These are phyloP conservation scores for Protosalanx chinensis DNA, from an alignment of 2,797 vertebrate species.

Conservation along the genomic window DNA sequence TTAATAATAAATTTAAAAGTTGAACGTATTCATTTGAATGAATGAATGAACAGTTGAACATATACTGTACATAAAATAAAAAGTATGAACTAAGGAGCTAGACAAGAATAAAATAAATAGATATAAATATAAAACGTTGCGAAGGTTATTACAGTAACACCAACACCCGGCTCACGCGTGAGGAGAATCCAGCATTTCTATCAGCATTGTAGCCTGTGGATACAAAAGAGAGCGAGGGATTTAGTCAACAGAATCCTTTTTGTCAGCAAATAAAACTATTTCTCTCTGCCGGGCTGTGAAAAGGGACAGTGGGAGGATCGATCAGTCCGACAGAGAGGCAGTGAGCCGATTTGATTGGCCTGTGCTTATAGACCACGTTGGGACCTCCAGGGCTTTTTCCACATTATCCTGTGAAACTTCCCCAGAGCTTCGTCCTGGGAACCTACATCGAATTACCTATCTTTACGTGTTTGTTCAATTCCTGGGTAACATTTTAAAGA, in stretches of 20 bases:
- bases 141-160: not conserved
- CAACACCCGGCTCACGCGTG: not conserved
- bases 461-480: slow-evolving; percentile 15
- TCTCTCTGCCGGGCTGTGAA: slow-evolving; percentile 48
- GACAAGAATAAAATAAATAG: too few species aligned
- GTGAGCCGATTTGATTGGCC: slow-evolving; percentile 67
- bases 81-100: not conserved
- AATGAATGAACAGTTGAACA: too few species aligned
- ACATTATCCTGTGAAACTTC: slow-evolving; percentile 71
- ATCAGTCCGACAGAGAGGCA: slow-evolving; percentile 61
- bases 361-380: slow-evolving; percentile 63
- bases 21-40: not conserved
- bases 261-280: slow-evolving; percentile 44
- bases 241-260: slow-evolving; percentile 26
- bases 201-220: not conserved
- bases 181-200: not conserved
- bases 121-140: too few species aligned
- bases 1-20: too few species aligned
- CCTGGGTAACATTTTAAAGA: too few species aligned
- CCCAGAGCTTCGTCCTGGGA: slow-evolving; percentile 42
- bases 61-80: not conserved
- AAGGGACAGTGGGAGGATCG: slow-evolving; percentile 52
- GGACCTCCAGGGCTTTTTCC: slow-evolving; percentile 71
- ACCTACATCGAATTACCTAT: slow-evolving; percentile 21
- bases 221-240: not conserved